Base-by-base conservation (phyloP, 2,113 vertebrate genomes). In the Trachemys scripta region DNA sequence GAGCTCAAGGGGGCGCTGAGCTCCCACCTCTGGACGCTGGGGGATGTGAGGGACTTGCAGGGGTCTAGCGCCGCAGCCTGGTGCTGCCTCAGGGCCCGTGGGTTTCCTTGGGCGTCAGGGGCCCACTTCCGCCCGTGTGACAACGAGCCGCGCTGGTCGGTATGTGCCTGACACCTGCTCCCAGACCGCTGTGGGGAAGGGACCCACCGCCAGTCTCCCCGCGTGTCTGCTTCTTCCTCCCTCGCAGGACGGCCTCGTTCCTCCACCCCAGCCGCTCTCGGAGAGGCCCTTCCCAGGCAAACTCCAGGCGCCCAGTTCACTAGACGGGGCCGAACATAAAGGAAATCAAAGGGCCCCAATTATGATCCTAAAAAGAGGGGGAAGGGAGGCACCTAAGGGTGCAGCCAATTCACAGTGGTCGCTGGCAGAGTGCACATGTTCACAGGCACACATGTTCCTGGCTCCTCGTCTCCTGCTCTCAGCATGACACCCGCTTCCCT, bases 301-400 rank as follows among this genome's bases (percentile, higher is more conserved):
- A n/a, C 35, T 17, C 31, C 17, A n/a, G 35, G 35, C 57, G 27
- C 3, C 35, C 31, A 4, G 65, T 12, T 29, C 57, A 31, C 12
- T 13, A 14, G 27, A 1, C 3, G 6, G 5, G 31, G 5, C 31
- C 65, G 12, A 35, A 10, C 35, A 2, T 20, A n/a, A 4, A 31
- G 65, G 35, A n/a, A 69, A n/a, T 10, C 65, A 17, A 69, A 19
- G 35, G 31, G 11, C 27, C 27, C 25, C 57, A 35, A 35, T 35
- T n/a, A 8, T 19, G 65, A 69, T 35, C 65, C 65, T 69, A n/a
- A 69, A n/a, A 19, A 35, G 2, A 4, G 8, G 17, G 35, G 35
- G 9, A 20, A 31, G 35, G 16, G 65, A 16, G 35, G 35, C 65
- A n/a, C 62, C 35, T 5, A 19, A 19, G 35, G 65, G 13, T 35